phyloP scores from a whole-genome alignment of 92 coral and sea anemone genomes.

The Palythoa grandiflora region DNA sequence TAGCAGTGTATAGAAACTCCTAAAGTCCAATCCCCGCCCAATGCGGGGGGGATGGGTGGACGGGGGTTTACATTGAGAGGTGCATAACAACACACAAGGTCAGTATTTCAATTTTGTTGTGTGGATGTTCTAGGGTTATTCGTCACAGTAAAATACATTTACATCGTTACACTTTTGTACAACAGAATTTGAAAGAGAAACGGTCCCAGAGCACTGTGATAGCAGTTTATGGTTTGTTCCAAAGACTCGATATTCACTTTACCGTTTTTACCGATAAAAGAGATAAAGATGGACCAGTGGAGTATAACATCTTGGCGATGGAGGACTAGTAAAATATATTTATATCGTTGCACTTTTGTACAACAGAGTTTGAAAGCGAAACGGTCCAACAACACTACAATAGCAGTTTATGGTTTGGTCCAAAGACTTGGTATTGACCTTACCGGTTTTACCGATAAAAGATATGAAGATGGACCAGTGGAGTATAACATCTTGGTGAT shows the following conservation, averaged over 20 bases:
- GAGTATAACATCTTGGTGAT: constrained; percentile 8
- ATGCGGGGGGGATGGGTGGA: neutral
- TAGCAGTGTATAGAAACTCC: too few relatives aligned
- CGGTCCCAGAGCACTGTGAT: constrained; percentile 3
- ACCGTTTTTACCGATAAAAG: neutral
- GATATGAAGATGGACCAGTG: neutral
- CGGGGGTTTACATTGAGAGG: neutral
- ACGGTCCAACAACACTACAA: neutral
- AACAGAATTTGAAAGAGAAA: neutral
- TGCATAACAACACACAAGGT: neutral
- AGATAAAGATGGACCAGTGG: neutral
- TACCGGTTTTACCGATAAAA: neutral
- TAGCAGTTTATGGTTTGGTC: constrained; percentile 6
- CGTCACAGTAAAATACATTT: too few relatives aligned
- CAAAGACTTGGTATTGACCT: constrained; percentile 20
- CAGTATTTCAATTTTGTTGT: too few relatives aligned
- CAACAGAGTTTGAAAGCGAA: neutral
- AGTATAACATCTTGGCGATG: constrained; percentile 8
- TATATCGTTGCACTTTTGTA: neutral
- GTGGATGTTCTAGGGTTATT: too few relatives aligned
- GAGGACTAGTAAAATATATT: neutral
- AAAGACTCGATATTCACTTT: constrained; percentile 8
- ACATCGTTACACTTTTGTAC: neutral
- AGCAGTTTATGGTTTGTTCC: constrained; percentile 18
- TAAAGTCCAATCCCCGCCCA: too few relatives aligned